phyloP scores from a whole-genome alignment of 2,113 vertebrate species.

The Ursus arctos region DNA sequence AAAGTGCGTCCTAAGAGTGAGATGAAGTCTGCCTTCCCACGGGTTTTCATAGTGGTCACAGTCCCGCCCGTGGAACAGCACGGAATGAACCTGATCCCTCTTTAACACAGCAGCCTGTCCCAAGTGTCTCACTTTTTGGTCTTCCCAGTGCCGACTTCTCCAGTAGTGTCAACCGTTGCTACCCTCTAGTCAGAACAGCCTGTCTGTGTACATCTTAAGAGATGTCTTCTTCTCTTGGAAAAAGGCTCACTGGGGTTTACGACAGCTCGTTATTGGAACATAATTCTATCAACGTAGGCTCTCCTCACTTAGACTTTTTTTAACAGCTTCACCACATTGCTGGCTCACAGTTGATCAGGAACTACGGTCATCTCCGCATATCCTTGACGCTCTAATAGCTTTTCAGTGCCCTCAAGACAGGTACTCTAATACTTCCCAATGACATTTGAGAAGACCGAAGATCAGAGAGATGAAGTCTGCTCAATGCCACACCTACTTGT shows the following conservation, averaged over 20 bases:
- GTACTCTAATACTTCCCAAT: background rate
- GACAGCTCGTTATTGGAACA: background rate
- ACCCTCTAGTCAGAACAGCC: background rate
- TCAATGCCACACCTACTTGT: background rate
- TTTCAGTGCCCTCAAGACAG: background rate
- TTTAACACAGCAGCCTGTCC: background rate
- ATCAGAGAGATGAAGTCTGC: background rate
- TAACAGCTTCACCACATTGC: background rate
- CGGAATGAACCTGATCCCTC: background rate
- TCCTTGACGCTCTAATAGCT: no score
- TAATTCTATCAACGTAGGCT: background rate
- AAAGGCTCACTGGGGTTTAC: background rate
- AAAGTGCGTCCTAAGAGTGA: background rate
- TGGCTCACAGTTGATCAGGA: background rate
- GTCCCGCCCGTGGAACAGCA: background rate
- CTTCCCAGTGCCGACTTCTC: background rate
- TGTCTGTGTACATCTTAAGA: background rate
- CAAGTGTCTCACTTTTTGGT: no score
- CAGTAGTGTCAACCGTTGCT: background rate
- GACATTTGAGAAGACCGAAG: background rate
- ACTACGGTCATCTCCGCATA: background rate
- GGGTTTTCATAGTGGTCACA: background rate
- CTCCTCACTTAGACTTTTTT: background rate
- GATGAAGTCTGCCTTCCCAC: background rate
- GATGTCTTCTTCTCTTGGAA: background rate